Evolutionary conservation across 2,797 vertebrate species (phyloP).

Genomic region (Poecilia wingei): DNA sequence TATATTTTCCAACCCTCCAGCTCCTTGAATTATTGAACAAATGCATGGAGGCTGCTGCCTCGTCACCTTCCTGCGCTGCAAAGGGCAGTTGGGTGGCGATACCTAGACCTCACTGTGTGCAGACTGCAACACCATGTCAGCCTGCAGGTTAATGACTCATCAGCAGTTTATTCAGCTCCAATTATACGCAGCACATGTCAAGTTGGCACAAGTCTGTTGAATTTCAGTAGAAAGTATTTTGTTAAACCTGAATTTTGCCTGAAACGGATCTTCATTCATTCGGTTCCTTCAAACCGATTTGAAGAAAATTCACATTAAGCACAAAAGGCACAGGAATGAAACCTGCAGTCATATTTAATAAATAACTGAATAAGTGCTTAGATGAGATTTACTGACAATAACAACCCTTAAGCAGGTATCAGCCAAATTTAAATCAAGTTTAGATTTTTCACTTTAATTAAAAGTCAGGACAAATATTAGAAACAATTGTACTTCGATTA

Average conservation of each 20-base stretch:
- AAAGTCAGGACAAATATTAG: background rate
- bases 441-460: background rate
- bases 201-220: conserved; percentile 39
- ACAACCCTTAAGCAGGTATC: too few species aligned
- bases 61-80: conserved; percentile 42
- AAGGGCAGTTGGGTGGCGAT: conserved; percentile 36
- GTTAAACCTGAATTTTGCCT: conserved; percentile 37
- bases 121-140: conserved; percentile 66
- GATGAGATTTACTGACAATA: background rate
- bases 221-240: conserved; percentile 15
- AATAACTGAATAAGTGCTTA: background rate
- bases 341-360: background rate
- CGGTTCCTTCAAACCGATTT: conserved; percentile 5
- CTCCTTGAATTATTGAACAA: conserved; percentile 25
- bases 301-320: background rate
- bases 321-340: too few species aligned
- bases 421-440: background rate
- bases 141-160: conserved; percentile 69
- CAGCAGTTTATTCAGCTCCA: conserved; percentile 60
- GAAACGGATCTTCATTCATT: conserved; percentile 2
- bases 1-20: background rate
- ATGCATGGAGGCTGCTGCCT: conserved; percentile 13
- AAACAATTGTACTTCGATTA: too few species aligned
- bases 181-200: conserved; percentile 58
- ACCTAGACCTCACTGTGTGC: conserved; percentile 37